Evolutionary conservation across 2,888 invertebrate species (phyloP), one percentile per base, ranked within the genome.

Genomic region (Caenorhabditis uteleia): DNA sequence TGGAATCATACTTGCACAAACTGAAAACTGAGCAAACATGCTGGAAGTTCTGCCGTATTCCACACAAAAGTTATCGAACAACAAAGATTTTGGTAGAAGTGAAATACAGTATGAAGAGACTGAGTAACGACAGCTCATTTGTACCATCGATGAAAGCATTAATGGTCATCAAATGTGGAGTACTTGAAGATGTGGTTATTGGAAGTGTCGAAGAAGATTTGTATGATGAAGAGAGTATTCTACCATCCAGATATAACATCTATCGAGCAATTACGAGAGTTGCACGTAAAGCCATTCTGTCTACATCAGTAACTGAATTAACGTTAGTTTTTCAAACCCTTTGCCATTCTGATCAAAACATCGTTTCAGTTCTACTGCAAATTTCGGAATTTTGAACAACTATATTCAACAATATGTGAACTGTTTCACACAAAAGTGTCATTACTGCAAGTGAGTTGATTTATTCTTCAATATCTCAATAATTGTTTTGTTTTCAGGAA

Each of bases 361-460:
- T 27, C 51, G 0, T 51, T 59, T 23, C 44, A 59, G 59, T 18
- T 8, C 16, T 2, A 36, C 53, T 0, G 8, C 16, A 2, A 60
- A 60, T 21, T n/a, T 54, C 4, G 48, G 38, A n/a, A 26, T 31
- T 14, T 39, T 31, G 44, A 61, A 61, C 31, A 55, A 61, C 38
- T 61, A 61, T 40, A 55, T 61, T 10, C 61, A 61, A 23, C 20
- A 29, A 14, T 61, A 61, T 46, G 50, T 50, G 21, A 55, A 55
- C 36, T 55, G 61, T 42, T 55, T 61, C 36, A 27, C 34, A 1
- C 49, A 14, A 1, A 49, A 51, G 25, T 62, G 62, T 20, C 34
- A 18, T 14, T 56, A 39, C 46, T 62, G 62, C 56, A 56, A 53
- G 62, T 62, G n/a, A n/a, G n/a, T n/a, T n/a, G n/a, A n/a, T n/a